Percentiles rank a stretch among this genome's conserved stretches.
phyloP scores from a whole-genome alignment of 2,888 invertebrate genomes.

The Deroplatys truncata region DNA sequence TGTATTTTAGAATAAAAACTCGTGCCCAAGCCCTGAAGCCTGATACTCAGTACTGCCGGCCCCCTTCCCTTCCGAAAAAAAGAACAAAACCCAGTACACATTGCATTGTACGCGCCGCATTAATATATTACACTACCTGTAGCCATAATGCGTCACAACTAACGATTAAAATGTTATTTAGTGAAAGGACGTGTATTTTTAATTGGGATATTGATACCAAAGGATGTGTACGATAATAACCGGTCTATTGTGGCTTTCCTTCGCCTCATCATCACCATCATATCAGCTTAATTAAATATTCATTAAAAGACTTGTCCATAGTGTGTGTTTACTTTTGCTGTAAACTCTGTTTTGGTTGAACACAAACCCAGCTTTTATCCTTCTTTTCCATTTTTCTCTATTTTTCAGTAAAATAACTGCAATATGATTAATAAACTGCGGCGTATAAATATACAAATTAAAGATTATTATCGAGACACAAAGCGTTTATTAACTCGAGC shows the following conservation, averaged over 20 bases:
- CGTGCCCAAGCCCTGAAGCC: background rate
- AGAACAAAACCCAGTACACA: background rate
- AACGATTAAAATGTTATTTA: background rate
- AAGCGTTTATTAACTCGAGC: too few species aligned
- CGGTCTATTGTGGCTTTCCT: background rate
- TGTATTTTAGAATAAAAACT: background rate
- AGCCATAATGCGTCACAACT: background rate
- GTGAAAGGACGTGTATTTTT: background rate
- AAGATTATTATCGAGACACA: background rate
- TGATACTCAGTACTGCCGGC: background rate
- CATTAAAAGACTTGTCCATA: background rate
- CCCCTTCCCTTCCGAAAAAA: background rate
- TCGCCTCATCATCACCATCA: background rate
- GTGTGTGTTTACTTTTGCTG: background rate
- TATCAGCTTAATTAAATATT: background rate
- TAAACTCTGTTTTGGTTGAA: background rate
- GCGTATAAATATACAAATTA: background rate
- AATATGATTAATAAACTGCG: background rate
- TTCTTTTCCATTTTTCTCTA: background rate
- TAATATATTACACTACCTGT: background rate
- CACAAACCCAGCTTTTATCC: background rate
- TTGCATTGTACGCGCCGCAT: background rate
- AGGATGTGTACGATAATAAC: background rate
- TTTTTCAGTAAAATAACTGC: background rate
- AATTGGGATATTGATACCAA: background rate